Conservation (phyloP, 1,140 invertebrate species). For the Drosophila tristis region DNA sequence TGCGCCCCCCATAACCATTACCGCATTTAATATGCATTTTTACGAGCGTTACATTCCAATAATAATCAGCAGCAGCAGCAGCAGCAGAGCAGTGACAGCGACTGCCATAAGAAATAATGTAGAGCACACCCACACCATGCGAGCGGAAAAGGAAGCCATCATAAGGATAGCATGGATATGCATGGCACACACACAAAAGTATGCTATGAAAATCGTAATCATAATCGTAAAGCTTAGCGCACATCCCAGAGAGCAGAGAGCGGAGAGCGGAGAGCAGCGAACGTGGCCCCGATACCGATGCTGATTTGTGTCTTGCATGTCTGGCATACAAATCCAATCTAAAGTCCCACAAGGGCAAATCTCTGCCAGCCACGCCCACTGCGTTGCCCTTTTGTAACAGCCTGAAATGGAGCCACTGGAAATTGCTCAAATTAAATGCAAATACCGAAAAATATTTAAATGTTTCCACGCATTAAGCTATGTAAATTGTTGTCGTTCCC, state of each 20-base stretch:
- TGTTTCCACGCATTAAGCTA: slow-evolving; percentile 67
- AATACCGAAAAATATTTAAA: slow-evolving; percentile 55
- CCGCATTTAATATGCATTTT: slow-evolving; percentile 70
- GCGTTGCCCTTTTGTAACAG: neutral
- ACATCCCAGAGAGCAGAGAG: neutral
- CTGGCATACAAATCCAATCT: slow-evolving; percentile 38
- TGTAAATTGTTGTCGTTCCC: slow-evolving; percentile 62
- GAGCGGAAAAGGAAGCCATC: neutral
- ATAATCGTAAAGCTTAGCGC: slow-evolving; percentile 50
- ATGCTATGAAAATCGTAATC: slow-evolving; percentile 68
- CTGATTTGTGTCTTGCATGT: slow-evolving; percentile 56
- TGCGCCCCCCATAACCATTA: slow-evolving; percentile 47
- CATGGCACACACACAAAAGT: slow-evolving; percentile 45
- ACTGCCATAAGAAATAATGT: slow-evolving; percentile 47
- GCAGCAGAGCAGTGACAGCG: neutral
- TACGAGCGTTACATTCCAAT: slow-evolving; percentile 59
- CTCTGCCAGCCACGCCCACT: slow-evolving; percentile 14
- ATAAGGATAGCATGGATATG: too few relatives aligned
- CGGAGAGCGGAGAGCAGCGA: neutral
- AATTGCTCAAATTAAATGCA: slow-evolving; percentile 55
- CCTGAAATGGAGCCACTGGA: slow-evolving; percentile 41
- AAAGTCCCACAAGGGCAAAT: slow-evolving; percentile 21
- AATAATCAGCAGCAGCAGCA: slow-evolving; percentile 47
- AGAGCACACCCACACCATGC: too few relatives aligned
- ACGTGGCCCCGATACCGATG: neutral